phyloP scores from a whole-genome alignment of 1,140 invertebrate genomes.

The Drosophila hydei region DNA sequence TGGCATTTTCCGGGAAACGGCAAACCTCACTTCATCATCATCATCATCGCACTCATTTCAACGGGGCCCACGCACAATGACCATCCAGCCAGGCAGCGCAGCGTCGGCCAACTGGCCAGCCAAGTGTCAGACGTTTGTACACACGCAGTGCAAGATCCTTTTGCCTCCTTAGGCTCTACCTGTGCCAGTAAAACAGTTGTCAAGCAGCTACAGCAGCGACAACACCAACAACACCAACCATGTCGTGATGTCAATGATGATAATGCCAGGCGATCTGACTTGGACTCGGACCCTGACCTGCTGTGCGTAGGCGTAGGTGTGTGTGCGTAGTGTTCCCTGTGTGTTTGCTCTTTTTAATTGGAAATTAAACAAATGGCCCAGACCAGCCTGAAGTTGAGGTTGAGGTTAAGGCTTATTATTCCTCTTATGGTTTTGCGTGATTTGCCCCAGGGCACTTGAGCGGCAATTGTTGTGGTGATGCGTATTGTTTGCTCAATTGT shows the following conservation, averaged over 20 bases:
- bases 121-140: constrained; percentile 59
- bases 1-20: constrained; percentile 77
- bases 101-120: constrained; percentile 41
- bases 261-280: constrained; percentile 66
- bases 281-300: constrained; percentile 49
- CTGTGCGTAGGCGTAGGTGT: constrained; percentile 73
- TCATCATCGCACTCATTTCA: constrained; percentile 57
- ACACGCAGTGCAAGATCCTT: constrained; percentile 57
- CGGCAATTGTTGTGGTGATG: constrained; percentile 70
- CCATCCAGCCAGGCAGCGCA: constrained; percentile 16
- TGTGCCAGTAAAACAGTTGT: constrained; percentile 73
- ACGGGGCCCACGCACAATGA: constrained; percentile 50
- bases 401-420: constrained; percentile 44
- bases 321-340: constrained; percentile 22
- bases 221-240: constrained; percentile 50
- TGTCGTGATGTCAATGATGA: constrained; percentile 77
- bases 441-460: constrained; percentile 67
- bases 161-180: constrained; percentile 38
- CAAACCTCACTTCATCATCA: constrained; percentile 49
- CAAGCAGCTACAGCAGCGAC: constrained; percentile 41
- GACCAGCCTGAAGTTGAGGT: constrained; percentile 22
- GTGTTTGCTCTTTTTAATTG: constrained; percentile 81
- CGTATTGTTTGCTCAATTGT: constrained; percentile 54
- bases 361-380: constrained; percentile 78
- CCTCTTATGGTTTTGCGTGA: constrained; percentile 73